Evolutionary conservation across 2,888 invertebrate genomes (phyloP).

Genomic region (Diplolepis rosae): DNA sequence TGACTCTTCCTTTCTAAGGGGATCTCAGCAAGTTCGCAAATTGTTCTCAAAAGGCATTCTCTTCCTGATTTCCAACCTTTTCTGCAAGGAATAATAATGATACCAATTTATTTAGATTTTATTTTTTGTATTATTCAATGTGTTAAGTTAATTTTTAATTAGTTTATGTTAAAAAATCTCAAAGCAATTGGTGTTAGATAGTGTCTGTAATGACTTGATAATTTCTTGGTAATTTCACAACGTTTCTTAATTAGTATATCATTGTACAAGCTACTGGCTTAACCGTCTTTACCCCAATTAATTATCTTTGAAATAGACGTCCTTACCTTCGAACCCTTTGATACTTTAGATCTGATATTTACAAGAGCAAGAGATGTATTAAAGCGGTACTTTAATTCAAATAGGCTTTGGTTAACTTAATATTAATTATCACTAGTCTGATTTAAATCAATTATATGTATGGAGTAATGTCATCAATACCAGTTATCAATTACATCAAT

Average conservation of each 20-base stretch:
- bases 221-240: constrained; percentile 39
- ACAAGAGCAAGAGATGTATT: constrained; percentile 13
- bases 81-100: constrained; percentile 71
- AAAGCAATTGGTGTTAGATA: background rate
- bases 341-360: constrained; percentile 44
- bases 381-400: constrained; percentile 9
- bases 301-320: constrained; percentile 60
- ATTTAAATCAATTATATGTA: background rate
- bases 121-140: too few species aligned
- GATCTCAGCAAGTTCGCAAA: constrained; percentile 79
- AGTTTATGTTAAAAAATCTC: too few species aligned
- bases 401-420: background rate
- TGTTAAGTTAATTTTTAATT: too few species aligned
- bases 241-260: constrained; percentile 46
- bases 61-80: constrained; percentile 77
- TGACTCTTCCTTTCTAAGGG: constrained; percentile 78
- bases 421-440: background rate
- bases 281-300: constrained; percentile 67
- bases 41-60: constrained; percentile 79
- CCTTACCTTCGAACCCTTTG: constrained; percentile 48
- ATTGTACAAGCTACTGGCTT: constrained; percentile 45
- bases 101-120: too few species aligned
- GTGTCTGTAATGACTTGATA: background rate
- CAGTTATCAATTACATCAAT: background rate
- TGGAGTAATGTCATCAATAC: background rate